Conservation (phyloP, 2,888 invertebrate genomes). For the Candidula unifasciata region DNA sequence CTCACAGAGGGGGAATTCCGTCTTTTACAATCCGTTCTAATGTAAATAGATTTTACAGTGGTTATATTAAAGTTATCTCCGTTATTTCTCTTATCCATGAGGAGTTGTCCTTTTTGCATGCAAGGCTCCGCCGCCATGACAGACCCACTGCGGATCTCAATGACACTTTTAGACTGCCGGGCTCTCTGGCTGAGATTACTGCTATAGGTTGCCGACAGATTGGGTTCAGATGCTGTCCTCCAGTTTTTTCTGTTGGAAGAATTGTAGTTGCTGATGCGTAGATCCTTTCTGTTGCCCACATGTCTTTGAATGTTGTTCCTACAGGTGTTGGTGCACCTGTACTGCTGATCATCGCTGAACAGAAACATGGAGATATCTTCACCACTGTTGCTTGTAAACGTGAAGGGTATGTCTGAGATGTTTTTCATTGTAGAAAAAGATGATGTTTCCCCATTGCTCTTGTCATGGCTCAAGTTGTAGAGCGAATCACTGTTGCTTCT, state of each 20-base stretch:
- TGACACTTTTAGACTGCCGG: neutral
- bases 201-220: neutral
- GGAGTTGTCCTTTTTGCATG: neutral
- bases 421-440: conserved; percentile 39
- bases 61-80: neutral
- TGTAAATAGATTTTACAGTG: neutral
- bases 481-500: neutral
- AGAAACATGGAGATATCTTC: neutral
- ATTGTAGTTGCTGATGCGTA: neutral
- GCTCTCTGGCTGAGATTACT: neutral
- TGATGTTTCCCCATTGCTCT: neutral
- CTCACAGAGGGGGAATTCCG: too few relatives aligned
- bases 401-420: conserved; percentile 36
- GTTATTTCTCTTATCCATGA: neutral
- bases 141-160: neutral
- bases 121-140: too few relatives aligned
- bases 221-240: conserved; percentile 21
- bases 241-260: conserved; percentile 15
- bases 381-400: neutral
- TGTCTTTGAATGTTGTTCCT: neutral
- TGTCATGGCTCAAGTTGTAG: neutral
- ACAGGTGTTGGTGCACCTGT: neutral
- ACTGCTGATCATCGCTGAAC: neutral
- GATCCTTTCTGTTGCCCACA: neutral
- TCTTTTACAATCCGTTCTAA: too few relatives aligned